Evolutionary conservation across 1,140 invertebrate genomes (phyloP), one percentile per base, ranked within the genome.

Genomic region (Halictus rubicundus): DNA sequence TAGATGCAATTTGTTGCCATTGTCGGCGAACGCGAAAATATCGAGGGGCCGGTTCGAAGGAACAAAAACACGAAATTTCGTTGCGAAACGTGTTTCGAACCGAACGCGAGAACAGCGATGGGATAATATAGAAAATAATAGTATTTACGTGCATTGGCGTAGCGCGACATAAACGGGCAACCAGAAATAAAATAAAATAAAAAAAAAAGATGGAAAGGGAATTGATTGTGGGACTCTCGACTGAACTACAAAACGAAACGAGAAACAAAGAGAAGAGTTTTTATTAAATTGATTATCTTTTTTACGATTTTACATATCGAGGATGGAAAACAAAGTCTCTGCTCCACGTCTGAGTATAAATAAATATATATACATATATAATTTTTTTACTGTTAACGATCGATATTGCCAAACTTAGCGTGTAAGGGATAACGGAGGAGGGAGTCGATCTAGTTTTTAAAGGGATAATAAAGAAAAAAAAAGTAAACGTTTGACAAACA

Each of bases 331-430:
- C 37, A 39, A 72, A 65, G 76, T 64, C 68, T 78, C 60, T 72
- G 76, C 76, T 78, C 76, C 76, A 78, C 60, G 76, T 78, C 76
- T 78, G 69, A 70, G 61, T 78, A 78, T 37, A 64, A 74, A 74
- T 64, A 64, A 73, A 64, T 72, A 78, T 78, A 78, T 78, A 78
- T 78, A 79, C 71, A 64, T 68, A 79, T 79, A 79, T 79, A 73
- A 79, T 79, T 79, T 79, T 79, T 79, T 74, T 73, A 79, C 70
- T 65, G 69, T 73, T 79, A 54, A 64, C 78, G 63, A 79, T 65
- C 78, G 78, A 79, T 74, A 79, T 79, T 79, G 78, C 78, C 78
- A 79, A 79, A 79, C 78, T 79, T 79, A 79, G 78, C 78, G 71
- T 79, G 54, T 79, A 79, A 79, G 78, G 52, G 72, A 32, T 32